Conservation (phyloP, 2,888 invertebrate genomes). For the Idaea dimidiata region DNA sequence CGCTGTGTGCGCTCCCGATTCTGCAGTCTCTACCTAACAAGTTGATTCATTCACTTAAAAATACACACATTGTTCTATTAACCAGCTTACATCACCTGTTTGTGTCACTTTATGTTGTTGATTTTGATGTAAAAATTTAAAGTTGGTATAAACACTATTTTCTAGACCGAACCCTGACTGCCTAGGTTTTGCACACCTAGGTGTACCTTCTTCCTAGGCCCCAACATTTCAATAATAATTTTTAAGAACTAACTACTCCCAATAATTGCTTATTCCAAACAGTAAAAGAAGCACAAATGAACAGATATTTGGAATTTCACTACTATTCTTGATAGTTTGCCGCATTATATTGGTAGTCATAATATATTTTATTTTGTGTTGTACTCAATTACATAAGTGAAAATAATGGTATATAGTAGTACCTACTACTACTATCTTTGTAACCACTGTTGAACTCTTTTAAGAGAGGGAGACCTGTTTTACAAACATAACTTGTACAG, state of each 20-base stretch:
- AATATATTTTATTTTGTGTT: no score
- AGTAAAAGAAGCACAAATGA: no score
- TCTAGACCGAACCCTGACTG: neutral
- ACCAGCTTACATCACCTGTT: constrained; percentile 21
- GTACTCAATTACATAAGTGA: no score
- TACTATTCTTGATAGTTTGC: no score
- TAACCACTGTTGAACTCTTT: neutral
- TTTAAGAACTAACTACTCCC: no score
- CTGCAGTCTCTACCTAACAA: constrained; percentile 28
- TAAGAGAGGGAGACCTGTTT: no score
- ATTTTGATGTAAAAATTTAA: neutral
- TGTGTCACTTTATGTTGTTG: neutral
- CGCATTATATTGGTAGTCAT: no score
- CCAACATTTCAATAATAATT: neutral
- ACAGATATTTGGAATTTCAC: no score
- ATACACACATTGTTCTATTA: constrained; percentile 23
- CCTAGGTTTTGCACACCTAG: neutral
- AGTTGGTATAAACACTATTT: neutral
- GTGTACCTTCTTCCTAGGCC: neutral
- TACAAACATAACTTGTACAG: neutral
- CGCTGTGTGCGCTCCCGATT: neutral
- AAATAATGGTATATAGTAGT: no score
- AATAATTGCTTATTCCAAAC: no score
- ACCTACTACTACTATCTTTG: neutral
- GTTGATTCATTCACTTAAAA: constrained; percentile 48